Conservation (phyloP, 2,888 invertebrate species). For the Tiphia femorata region DNA sequence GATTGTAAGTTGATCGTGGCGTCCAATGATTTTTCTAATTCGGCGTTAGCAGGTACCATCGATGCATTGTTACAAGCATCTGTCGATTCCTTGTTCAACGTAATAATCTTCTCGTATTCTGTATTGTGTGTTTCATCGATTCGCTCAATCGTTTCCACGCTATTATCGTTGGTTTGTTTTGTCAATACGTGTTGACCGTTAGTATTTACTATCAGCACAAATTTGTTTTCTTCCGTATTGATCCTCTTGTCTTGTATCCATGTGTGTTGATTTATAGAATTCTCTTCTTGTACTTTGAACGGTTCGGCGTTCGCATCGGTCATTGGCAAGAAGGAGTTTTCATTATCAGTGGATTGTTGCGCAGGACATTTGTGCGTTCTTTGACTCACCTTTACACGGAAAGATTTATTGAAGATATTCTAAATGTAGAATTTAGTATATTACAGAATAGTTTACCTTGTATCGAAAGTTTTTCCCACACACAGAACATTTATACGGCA, state of each 20-base stretch:
- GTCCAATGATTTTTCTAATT: constrained; percentile 18
- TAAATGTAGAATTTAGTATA: constrained; percentile 5
- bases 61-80: too few relatives aligned
- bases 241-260: background rate
- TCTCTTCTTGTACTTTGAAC: constrained; percentile 17
- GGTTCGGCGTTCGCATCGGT: constrained; percentile 28
- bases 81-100: constrained; percentile 35
- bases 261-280: background rate
- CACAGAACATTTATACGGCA: constrained; percentile 87
- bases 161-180: constrained; percentile 21
- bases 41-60: too few relatives aligned
- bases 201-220: constrained; percentile 56
- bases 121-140: constrained; percentile 4
- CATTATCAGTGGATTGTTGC: constrained; percentile 72
- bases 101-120: constrained; percentile 16
- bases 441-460: constrained; percentile 72
- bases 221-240: constrained; percentile 56
- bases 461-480: constrained; percentile 87
- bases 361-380: constrained; percentile 84
- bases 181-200: constrained; percentile 60
- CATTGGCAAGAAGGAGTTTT: constrained; percentile 45
- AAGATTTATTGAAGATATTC: constrained; percentile 7
- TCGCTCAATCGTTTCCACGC: constrained; percentile 15
- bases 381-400: constrained; percentile 77
- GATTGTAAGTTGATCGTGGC: constrained; percentile 12